Base-by-base conservation (phyloP, 92 coral and sea anemone genomes). In the Parazoanthus swiftii region DNA sequence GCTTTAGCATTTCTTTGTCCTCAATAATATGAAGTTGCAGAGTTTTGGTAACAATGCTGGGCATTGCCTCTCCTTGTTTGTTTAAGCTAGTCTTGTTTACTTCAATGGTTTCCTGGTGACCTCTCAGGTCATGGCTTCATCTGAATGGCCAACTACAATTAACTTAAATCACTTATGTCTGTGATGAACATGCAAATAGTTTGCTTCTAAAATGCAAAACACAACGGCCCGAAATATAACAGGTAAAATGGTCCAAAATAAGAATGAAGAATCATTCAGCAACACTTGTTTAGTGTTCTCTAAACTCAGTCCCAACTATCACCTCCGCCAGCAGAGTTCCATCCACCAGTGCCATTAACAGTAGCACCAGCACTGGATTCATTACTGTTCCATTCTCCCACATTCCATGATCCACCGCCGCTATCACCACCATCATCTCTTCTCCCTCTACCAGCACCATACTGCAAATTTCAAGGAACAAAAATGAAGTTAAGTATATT, bases 381-480 rank as follows among this genome's bases (percentile, higher is more conserved):
- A 7, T 58, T 91, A 71, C 90, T 89, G 65, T 89, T 86, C 94
- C 94, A 92, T 10, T 86, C 89, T 33, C 92, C 92, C 2, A 86
- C 89, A 76, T 56, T 56, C 74, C 76, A 76, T 25, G 81, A 86
- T 21, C 81, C 89, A 4, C 82, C 89, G 42, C 82, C 88, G 5
- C 89, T 88, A 85, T 90, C 54, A 38, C 80, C 79, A 72, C 29
- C 54, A 16, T 76, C 82, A 9, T 84, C 88, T n/a, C 86, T 68
- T 3, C 85, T 35, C 6, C 90, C 75, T 48, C 86, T 74, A 35
- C 77, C 76, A 21, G 21, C 76, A 38, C 90, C 90, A 81, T 67
- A 91, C 89, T 89, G 43, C 10, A 65, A 63, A 79, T 26, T 48
- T 48, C 11, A 1, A 48, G 11, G 11, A 11, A 1, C 10, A 6